Conservation (phyloP, 2,113 vertebrate species). For the Epinephelus lanceolatus region DNA sequence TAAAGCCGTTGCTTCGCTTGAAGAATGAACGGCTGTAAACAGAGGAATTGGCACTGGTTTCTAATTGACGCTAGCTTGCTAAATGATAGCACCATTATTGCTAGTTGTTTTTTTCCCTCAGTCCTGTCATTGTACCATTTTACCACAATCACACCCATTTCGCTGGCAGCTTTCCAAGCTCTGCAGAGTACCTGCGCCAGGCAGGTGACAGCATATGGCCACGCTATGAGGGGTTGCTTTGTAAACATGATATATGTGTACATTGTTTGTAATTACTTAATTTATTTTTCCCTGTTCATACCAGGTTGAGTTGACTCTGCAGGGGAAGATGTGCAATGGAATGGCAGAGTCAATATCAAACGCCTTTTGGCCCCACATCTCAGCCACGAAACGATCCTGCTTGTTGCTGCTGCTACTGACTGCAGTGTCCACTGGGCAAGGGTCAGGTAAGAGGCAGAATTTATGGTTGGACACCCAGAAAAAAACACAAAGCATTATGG, state of each 20-base stretch:
- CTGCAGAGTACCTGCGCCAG: conserved; percentile 68
- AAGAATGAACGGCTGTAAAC: not conserved
- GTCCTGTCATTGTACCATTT: conserved; percentile 20
- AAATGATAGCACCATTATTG: not conserved
- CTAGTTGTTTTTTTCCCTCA: not conserved
- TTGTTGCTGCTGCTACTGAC: conserved; percentile 68
- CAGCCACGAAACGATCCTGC: conserved; percentile 46
- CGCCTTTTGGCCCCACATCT: conserved; percentile 50
- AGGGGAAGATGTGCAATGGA: conserved; percentile 84
- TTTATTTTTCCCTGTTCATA: not conserved
- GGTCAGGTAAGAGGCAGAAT: conserved; percentile 74
- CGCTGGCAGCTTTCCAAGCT: conserved; percentile 52
- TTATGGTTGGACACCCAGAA: not conserved
- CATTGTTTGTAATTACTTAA: not conserved
- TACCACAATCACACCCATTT: conserved; percentile 53
- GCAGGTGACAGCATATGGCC: conserved; percentile 50
- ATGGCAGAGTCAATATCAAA: conserved; percentile 75
- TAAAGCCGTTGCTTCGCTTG: not conserved
- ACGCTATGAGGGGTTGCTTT: not conserved
- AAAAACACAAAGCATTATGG: not conserved
- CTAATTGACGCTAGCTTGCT: too few relatives aligned
- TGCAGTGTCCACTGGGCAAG: conserved; percentile 67
- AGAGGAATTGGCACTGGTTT: not conserved
- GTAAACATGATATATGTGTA: not conserved
- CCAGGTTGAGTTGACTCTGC: conserved; percentile 71